Evolutionary conservation across 35 echinoderm and acorn worm genomes (phyloP), one percentile per base, ranked within the genome.

Genomic region (Heliocidaris tuberculata): DNA sequence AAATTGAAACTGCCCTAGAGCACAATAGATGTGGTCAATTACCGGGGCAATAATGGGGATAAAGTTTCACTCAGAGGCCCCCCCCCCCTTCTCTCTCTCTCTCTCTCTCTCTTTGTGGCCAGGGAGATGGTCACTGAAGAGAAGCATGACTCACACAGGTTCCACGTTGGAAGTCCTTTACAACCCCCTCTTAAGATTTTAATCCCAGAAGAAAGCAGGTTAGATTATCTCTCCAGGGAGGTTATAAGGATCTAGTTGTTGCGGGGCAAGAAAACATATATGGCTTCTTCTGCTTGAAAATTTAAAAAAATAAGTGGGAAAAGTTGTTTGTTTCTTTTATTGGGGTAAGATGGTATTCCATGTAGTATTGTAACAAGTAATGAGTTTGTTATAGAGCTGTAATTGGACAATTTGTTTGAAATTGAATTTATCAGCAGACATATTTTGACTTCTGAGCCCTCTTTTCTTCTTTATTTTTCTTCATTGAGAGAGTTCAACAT

Each of bases 101-200:
- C 35, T 42, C 52, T 11, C 52, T 56, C 52, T 11, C 6, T 52
- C 12, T 3, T 52, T 52, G 12, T 52, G 8, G 0, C 1, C 50
- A 10, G 0, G 8, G 1, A 10, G 12, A 52, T 6, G 50, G 7
- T 13, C 50, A 17, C 21, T n/a, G 65, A 78, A 4, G 27, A 78
- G 27, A 78, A 19, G 21, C 35, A 24, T 78, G 65, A 78, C 65
- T 78, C 87, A 78, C 65, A n/a, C 87, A 89, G 47, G 87, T 89
- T 89, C 87, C 87, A 89, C 87, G 87, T 89, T 89, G 87, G 87
- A n/a, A 89, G 27, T 78, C 65, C 65, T 5, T 78, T 78, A 27
- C 27, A 27, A 8, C 19, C 65, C 65, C 65, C 21, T 56, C 19
- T n/a, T 78, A 78, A n/a, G 65, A n/a, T 78, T 89, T 89, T 89